Percentiles rank a stretch among this genome's conserved stretches.
These are phyloP conservation scores for Leptura quadrifasciata DNA, from an alignment of 2,888 invertebrate genomes.

Conservation along the genomic window DNA sequence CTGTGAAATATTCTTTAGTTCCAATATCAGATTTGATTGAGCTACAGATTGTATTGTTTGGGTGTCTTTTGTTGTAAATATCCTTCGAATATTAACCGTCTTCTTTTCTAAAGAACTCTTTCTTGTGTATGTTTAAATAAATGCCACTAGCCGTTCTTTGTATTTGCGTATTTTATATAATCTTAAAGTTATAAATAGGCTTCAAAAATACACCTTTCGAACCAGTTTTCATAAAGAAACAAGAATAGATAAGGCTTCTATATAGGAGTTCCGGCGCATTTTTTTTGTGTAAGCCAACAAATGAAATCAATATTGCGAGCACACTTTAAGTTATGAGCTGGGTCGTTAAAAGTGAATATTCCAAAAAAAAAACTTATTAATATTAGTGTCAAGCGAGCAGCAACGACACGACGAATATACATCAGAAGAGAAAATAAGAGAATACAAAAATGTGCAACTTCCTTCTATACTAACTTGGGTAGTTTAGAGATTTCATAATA, in stretches of 20 bases:
- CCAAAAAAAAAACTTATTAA: slow-evolving; percentile 23
- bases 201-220: slow-evolving; percentile 2
- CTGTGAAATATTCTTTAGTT: too few species aligned
- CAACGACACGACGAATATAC: slow-evolving; percentile 17
- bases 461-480: neutral
- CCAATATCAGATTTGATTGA: too few species aligned
- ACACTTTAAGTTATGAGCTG: slow-evolving; percentile 21
- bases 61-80: too few species aligned
- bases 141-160: neutral
- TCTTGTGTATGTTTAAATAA: neutral
- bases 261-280: neutral
- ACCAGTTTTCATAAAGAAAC: neutral
- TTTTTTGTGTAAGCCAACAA: slow-evolving; percentile 19
- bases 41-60: too few species aligned
- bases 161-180: neutral
- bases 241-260: slow-evolving; percentile 7
- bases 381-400: slow-evolving; percentile 24
- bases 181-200: neutral
- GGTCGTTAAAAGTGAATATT: slow-evolving; percentile 16
- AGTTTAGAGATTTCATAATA: slow-evolving; percentile 22
- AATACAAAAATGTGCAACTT: slow-evolving; percentile 33
- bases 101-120: neutral
- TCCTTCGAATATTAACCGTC: too few species aligned
- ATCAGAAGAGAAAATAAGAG: slow-evolving; percentile 23
- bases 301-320: slow-evolving; percentile 16